phyloP scores from a whole-genome alignment of 2,888 invertebrate species.

The Beris chalybata region DNA sequence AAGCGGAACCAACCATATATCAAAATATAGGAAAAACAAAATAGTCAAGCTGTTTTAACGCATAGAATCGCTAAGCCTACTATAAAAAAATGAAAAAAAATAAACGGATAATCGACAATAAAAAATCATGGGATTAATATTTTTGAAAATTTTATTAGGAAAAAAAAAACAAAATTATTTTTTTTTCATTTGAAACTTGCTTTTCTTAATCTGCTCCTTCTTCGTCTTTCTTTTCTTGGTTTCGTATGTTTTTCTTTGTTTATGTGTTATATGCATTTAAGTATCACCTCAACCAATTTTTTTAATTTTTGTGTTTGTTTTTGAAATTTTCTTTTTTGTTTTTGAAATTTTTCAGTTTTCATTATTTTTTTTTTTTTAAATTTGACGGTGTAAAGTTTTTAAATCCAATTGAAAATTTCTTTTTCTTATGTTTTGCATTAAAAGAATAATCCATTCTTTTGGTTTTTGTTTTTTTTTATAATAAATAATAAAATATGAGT shows the following conservation, averaged over 20 bases:
- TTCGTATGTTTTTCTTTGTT: too few species aligned
- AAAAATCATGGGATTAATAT: slow-evolving; percentile 13
- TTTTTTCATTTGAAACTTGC: slow-evolving; percentile 16
- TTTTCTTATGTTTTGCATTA: neutral
- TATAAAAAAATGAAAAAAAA: neutral
- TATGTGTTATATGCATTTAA: slow-evolving; percentile 14
- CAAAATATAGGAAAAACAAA: too few species aligned
- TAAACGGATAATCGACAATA: slow-evolving; percentile 20
- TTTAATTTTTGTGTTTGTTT: slow-evolving; percentile 19
- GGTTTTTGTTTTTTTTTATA: slow-evolving; percentile 21
- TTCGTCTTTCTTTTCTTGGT: slow-evolving; percentile 22
- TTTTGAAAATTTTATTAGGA: slow-evolving; percentile 33
- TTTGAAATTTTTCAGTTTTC: too few species aligned
- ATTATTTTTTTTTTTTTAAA: slow-evolving; percentile 3
- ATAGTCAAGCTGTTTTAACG: too few species aligned
- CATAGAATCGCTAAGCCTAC: too few species aligned
- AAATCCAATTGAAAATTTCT: neutral
- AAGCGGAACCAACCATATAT: too few species aligned
- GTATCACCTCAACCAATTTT: slow-evolving; percentile 34
- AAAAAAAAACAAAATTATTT: slow-evolving; percentile 29
- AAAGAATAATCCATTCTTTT: neutral
- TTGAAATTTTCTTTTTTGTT: neutral
- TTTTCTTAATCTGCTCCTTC: slow-evolving; percentile 17
- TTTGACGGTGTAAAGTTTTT: too few species aligned
- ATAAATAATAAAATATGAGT: slow-evolving; percentile 12